Evolutionary conservation across 2,113 vertebrate species (phyloP), one percentile per base, ranked within the genome.

Genomic region (Nothoprocta pentlandii): DNA sequence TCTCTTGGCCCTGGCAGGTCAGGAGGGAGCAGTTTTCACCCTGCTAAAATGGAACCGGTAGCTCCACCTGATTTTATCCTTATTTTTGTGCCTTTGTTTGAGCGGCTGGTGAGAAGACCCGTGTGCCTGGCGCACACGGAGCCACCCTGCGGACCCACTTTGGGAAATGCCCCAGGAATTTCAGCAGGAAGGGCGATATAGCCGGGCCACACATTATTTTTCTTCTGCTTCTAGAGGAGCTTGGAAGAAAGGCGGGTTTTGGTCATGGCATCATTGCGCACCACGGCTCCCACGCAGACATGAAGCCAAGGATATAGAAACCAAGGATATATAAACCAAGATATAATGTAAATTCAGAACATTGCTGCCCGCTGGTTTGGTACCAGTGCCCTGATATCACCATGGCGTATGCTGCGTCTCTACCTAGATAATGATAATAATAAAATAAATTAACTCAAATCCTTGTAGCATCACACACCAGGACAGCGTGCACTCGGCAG

Each of bases 1-100:
- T 1, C 15, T 76, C 66, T 1, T 94, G 92, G 86, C 89, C 76
- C 30, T 81, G 44, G 58, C 53, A 92, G 85, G 73, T 95, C 95
- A 92, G 74, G 41, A 93, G 94, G 94, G 92, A 95, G 86, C 91
- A 93, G 74, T 94, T 95, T 94, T 89, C 94, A 64, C 83, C 86
- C 66, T 0, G 1, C 34, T 58, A 92, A 66, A 54, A 73, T 3
- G 62, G 70, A 95, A 87, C 74, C 49, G 70, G 84, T 96, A 90
- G 64, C 73, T 81, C 53, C 71, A 62, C 58, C 89, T 92, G 81
- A 84, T 94, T 95, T 91, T 88, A 88, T 16, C 56, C 73, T 36
- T 64, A 75, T 32, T 95, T 94, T 78, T 78, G 69, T 71, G 80
- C 41, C 64, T 25, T 56, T 2, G 34, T 69, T 54, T 94, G 86